Conservation (phyloP, 2,888 invertebrate species). For the Cerastoderma edule region DNA sequence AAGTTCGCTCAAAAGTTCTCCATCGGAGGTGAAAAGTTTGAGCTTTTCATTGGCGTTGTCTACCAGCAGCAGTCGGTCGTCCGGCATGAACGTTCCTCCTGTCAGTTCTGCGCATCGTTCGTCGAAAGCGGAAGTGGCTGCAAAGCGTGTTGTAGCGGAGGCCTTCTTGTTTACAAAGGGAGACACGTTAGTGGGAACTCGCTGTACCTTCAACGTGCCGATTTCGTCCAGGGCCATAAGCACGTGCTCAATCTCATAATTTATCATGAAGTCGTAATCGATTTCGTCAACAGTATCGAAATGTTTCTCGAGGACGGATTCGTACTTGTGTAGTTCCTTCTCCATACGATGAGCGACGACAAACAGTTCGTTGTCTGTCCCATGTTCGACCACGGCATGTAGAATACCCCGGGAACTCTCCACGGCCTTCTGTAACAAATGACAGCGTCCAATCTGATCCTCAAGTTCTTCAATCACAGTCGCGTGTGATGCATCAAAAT, state of each 20-base stretch:
- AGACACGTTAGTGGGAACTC: slow-evolving; percentile 46
- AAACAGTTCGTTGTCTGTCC: slow-evolving; percentile 60
- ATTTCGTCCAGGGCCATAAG: slow-evolving; percentile 57
- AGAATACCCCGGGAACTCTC: slow-evolving; percentile 53
- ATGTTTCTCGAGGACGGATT: slow-evolving; percentile 55
- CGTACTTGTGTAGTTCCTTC: slow-evolving; percentile 57
- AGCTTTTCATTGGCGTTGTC: slow-evolving; percentile 59
- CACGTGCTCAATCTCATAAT: slow-evolving; percentile 62
- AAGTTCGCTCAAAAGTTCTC: slow-evolving; percentile 53
- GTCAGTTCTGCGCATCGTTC: slow-evolving; percentile 59
- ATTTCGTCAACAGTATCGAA: slow-evolving; percentile 42
- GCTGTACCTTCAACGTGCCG: slow-evolving; percentile 46
- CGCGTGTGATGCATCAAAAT: slow-evolving; percentile 43
- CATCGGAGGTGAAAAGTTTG: slow-evolving; percentile 57
- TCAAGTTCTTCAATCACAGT: slow-evolving; percentile 40
- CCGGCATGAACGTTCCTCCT: slow-evolving; percentile 57
- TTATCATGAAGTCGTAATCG: slow-evolving; percentile 52
- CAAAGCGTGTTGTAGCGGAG: slow-evolving; percentile 35
- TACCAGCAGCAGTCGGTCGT: slow-evolving; percentile 53
- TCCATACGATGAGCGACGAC: slow-evolving; percentile 61
- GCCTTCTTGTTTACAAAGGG: slow-evolving; percentile 59
- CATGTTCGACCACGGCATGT: slow-evolving; percentile 52
- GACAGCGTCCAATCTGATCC: slow-evolving; percentile 54
- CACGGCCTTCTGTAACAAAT: slow-evolving; percentile 56
- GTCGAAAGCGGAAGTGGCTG: slow-evolving; percentile 58